These are phyloP conservation scores for Napeogenes sylphis DNA, from an alignment of 2,888 invertebrate genomes.

Conservation along the genomic window DNA sequence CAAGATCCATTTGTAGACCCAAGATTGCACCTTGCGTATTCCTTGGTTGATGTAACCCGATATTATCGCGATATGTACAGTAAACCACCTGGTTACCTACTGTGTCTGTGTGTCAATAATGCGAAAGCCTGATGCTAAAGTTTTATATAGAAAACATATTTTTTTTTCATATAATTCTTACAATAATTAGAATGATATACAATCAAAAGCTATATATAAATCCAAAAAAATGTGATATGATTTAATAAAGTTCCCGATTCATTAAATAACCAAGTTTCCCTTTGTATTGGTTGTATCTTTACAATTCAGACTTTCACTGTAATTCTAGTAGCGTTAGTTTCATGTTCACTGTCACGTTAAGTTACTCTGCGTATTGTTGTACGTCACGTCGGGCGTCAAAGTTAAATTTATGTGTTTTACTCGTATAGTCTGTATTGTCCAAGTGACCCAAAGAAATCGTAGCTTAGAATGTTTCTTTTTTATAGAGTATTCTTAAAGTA, in stretches of 20 bases:
- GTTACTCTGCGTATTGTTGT: slow-evolving; percentile 14
- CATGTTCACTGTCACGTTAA: slow-evolving; percentile 27
- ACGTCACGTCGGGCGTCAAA: slow-evolving; percentile 11
- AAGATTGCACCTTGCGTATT: slow-evolving; percentile 10
- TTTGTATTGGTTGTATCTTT: not conserved
- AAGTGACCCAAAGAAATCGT: slow-evolving; percentile 1
- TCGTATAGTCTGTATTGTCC: slow-evolving; percentile 5
- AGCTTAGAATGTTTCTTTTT: not conserved
- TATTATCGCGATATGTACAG: slow-evolving; percentile 12
- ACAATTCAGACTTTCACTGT: slow-evolving; percentile 26
- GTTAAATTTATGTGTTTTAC: slow-evolving; percentile 16
- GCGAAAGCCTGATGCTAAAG: too few species aligned
- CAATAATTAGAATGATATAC: too few species aligned
- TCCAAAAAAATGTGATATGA: too few species aligned
- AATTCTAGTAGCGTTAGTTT: slow-evolving; percentile 24
- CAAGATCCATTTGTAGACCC: not conserved
- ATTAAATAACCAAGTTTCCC: too few species aligned
- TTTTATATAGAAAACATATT: too few species aligned
- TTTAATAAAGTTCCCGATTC: too few species aligned
- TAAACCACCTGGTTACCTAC: slow-evolving; percentile 16
- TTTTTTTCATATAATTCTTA: too few species aligned
- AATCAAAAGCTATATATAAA: too few species aligned
- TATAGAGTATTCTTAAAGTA: too few species aligned
- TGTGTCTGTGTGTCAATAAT: slow-evolving; percentile 26
- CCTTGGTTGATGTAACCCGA: slow-evolving; percentile 18